These are phyloP conservation scores for Lamellibrachia luymesi DNA, from an alignment of 1,140 invertebrate species.

Conservation along the genomic window DNA sequence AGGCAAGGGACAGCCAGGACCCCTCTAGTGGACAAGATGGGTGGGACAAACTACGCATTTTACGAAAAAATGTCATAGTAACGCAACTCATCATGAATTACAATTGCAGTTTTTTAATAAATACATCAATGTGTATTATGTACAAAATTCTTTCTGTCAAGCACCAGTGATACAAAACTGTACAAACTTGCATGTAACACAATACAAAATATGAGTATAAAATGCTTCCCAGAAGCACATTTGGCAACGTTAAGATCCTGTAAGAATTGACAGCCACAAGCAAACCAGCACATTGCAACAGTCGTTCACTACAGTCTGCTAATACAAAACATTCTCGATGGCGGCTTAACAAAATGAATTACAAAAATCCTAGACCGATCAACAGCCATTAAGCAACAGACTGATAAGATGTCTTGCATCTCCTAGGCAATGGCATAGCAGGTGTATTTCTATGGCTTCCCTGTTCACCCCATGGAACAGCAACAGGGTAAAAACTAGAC, in stretches of 20 bases:
- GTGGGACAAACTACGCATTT: not conserved
- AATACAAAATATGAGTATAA: not conserved
- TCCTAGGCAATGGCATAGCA: not conserved
- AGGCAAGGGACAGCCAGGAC: not conserved
- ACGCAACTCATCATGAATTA: not conserved
- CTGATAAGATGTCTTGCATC: not conserved
- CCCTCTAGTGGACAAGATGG: not conserved
- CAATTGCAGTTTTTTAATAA: not conserved
- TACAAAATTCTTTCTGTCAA: not conserved
- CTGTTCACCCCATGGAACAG: not conserved
- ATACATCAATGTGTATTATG: not conserved
- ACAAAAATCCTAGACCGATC: not conserved
- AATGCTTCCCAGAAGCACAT: not conserved
- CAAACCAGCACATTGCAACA: not conserved
- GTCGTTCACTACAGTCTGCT: not conserved
- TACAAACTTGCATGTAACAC: not conserved
- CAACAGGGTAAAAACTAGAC: not conserved
- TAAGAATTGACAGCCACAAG: not conserved
- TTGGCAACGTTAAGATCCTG: not conserved
- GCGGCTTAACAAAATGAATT: not conserved
- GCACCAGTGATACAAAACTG: constrained; percentile 4
- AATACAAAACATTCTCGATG: not conserved
- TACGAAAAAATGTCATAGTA: not conserved
- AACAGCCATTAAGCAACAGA: not conserved
- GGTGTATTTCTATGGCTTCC: not conserved